Evolutionary conservation across 2,113 vertebrate species (phyloP).

Genomic region (Dendropsophus ebraccatus): DNA sequence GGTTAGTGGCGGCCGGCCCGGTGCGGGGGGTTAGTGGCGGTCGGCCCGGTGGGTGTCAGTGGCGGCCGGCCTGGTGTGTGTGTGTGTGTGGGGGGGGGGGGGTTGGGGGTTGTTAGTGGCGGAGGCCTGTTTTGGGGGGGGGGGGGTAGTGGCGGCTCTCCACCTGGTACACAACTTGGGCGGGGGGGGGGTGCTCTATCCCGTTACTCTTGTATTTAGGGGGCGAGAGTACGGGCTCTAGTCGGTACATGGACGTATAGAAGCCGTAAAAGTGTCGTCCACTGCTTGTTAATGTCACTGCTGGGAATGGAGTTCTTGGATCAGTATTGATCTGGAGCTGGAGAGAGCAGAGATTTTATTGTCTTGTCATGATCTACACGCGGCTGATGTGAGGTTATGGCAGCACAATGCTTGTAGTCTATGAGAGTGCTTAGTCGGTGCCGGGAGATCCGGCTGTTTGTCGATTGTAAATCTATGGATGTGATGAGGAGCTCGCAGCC

Average conservation of each 20-base stretch:
- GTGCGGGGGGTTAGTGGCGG: too few species aligned
- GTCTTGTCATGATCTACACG: not conserved
- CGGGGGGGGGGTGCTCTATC: too few species aligned
- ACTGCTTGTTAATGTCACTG: not conserved
- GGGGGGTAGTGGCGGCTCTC: too few species aligned
- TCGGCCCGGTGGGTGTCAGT: too few species aligned
- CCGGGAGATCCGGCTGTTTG: not conserved
- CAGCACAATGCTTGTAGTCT: not conserved
- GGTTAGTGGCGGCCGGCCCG: too few species aligned
- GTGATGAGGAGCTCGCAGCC: not conserved
- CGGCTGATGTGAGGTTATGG: constrained; percentile 1
- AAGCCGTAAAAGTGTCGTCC: not conserved
- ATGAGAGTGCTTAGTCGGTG: not conserved
- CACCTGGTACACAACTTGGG: too few species aligned
- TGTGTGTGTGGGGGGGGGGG: too few species aligned
- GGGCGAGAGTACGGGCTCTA: not conserved
- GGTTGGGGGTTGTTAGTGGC: too few species aligned
- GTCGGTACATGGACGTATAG: not conserved
- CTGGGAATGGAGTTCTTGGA: not conserved
- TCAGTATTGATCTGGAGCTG: constrained; percentile 27
- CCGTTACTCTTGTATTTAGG: too few species aligned
- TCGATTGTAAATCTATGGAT: not conserved
- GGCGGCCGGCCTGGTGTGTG: too few species aligned
- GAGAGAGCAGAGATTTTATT: not conserved
- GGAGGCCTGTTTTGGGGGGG: too few species aligned